phyloP scores from a whole-genome alignment of 2,797 vertebrate genomes.

The Enteromius fasciolatus region DNA sequence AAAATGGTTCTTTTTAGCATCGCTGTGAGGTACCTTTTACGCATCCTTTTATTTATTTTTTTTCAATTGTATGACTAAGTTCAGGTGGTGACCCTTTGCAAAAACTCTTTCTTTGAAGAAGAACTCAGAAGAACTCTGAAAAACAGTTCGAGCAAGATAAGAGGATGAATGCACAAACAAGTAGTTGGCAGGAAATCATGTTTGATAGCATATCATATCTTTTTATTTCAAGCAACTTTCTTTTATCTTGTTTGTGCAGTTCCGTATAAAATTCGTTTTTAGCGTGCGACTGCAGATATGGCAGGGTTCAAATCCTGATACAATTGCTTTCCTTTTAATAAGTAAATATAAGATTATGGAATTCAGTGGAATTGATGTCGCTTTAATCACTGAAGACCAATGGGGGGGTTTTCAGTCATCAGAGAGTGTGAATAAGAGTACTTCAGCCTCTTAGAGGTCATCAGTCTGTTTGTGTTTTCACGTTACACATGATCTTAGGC shows the following conservation, averaged over 20 bases:
- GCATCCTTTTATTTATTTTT: no score
- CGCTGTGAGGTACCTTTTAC: no score
- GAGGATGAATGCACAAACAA: background rate
- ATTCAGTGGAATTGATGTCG: background rate
- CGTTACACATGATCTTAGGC: background rate
- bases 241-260: conserved; percentile 15
- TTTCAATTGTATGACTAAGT: background rate
- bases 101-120: background rate
- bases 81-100: background rate
- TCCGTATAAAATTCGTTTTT: background rate
- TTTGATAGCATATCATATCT: background rate
- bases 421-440: background rate
- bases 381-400: background rate
- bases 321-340: background rate
- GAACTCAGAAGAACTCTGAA: background rate
- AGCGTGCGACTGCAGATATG: no score
- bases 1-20: no score
- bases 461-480: background rate
- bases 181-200: background rate
- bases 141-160: background rate
- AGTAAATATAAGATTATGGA: background rate
- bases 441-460: conserved; percentile 8
- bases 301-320: background rate
- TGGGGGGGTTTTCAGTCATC: background rate
- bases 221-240: background rate